Base-by-base conservation (phyloP, 1,140 invertebrate genomes). In the Adelges cooleyi region DNA sequence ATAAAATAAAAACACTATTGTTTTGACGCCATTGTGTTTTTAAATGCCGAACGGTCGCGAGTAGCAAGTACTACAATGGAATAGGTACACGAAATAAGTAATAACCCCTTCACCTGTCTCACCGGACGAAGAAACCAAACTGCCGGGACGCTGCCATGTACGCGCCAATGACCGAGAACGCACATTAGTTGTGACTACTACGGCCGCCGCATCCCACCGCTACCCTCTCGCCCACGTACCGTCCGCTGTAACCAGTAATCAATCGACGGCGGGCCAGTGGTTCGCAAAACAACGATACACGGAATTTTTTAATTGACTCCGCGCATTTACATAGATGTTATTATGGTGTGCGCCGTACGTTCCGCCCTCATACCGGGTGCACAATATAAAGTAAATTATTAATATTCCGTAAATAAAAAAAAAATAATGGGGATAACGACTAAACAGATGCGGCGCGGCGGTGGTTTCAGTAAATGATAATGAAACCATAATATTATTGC, bases 81-180 rank as follows among this genome's bases (percentile, higher is more conserved):
- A 11, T n/a, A n/a, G n/a, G 10, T 40, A 18, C 2, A 2, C 10
- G 13, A 0, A 33, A 33, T 11, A 11, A 33, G 29, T 33, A 6
- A 33, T n/a, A 3, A 42, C 15, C 52, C 52, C 36, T 42, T 46
- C 56, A 62, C 56, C 56, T 13, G 38, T 33, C 25, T 4, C 5
- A 33, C 5, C 25, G 25, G 5, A 62, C 40, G 56, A 62, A 46
- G 44, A 62, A 22, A 59, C 40, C 53, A 33, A 48, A 62, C 56
- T 48, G 42, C 38, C 54, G 54, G 15, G 36, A 25, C 54, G 40
- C 40, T 25, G 54, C 38, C 36, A 18, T 29, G 25, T 40, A 46
- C 56, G 40, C 56, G 56, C 56, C 56, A 62, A 62, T 62, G 56
- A 62, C 56, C 56, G 56, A 46, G 13, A 18, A 18, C 42, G 29